phyloP scores from a whole-genome alignment of 64 coral and sea anemone genomes.

The Montipora efflorescens region DNA sequence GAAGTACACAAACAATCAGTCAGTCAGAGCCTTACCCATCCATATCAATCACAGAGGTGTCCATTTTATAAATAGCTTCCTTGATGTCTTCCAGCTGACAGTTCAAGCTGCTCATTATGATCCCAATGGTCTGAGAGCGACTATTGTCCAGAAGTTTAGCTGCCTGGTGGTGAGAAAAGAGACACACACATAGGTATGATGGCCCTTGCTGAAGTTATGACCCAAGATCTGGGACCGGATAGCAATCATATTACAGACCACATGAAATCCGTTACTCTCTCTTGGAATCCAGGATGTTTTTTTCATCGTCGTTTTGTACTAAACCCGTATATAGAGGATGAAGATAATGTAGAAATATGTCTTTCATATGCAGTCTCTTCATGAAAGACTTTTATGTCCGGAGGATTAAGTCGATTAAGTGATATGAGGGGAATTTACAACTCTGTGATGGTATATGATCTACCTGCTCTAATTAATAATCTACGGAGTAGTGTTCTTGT shows the following conservation, averaged over 20 bases:
- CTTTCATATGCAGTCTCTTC: too few species aligned
- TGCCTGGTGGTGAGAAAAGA: constrained; percentile 32
- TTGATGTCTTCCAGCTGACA: constrained; percentile 93
- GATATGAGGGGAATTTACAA: too few species aligned
- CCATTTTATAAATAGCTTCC: constrained; percentile 96
- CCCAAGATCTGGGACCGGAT: too few species aligned
- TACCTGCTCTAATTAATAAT: neutral
- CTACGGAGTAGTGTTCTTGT: neutral
- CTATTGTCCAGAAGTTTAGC: constrained; percentile 90
- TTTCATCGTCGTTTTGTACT: too few species aligned
- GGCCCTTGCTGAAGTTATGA: too few species aligned
- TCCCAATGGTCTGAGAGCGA: constrained; percentile 93
- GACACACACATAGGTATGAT: neutral
- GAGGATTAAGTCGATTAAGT: too few species aligned
- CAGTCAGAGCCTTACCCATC: constrained; percentile 66
- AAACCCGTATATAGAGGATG: too few species aligned
- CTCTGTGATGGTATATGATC: neutral
- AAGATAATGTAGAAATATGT: too few species aligned
- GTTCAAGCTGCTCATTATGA: constrained; percentile 96
- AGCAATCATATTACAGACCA: too few species aligned
- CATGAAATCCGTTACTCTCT: too few species aligned
- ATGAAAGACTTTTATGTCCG: too few species aligned
- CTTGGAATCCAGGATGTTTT: too few species aligned
- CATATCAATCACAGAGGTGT: constrained; percentile 92
- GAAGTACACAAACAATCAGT: neutral